Conservation (phyloP, 2,797 vertebrate species). For the Myotis findleyi region DNA sequence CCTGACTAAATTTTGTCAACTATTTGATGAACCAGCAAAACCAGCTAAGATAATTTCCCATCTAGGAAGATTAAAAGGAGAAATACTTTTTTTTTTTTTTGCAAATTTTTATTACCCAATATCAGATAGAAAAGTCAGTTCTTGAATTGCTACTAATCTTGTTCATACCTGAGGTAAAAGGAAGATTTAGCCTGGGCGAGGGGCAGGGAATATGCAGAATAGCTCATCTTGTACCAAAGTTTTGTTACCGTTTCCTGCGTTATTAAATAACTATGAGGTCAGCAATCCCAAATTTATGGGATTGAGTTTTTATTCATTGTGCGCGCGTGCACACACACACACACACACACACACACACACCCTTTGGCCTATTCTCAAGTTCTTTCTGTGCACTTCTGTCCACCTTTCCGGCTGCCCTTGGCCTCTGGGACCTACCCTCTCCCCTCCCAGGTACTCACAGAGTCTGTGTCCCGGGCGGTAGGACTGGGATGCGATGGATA, state of each 20-base stretch:
- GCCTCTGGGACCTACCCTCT: not conserved
- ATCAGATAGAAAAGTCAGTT: not conserved
- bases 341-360: not conserved
- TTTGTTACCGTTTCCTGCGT: not conserved
- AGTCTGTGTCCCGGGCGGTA: constrained; percentile 92
- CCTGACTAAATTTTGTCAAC: not conserved
- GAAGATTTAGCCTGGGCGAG: not conserved
- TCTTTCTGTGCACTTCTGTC: not conserved
- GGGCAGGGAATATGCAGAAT: not conserved
- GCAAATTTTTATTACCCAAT: not conserved
- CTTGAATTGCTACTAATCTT: not conserved
- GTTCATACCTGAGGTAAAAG: constrained; percentile 9
- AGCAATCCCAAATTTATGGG: not conserved
- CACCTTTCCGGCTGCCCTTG: not conserved
- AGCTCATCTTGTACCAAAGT: not conserved
- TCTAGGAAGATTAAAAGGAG: not conserved
- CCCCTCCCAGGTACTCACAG: constrained; percentile 91
- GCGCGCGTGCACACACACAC: not conserved
- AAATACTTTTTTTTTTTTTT: not conserved
- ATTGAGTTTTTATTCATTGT: not conserved
- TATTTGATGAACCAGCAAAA: constrained; percentile 21
- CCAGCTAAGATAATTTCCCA: not conserved
- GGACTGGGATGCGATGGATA: constrained; percentile 91
- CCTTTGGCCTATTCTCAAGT: no score
- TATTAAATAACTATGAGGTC: not conserved